A percentile compares a stretch with the other conserved stretches of the same genome.
phyloP scores from a whole-genome alignment of 1,140 invertebrate genomes.

The Brevipalpus yothersi region DNA sequence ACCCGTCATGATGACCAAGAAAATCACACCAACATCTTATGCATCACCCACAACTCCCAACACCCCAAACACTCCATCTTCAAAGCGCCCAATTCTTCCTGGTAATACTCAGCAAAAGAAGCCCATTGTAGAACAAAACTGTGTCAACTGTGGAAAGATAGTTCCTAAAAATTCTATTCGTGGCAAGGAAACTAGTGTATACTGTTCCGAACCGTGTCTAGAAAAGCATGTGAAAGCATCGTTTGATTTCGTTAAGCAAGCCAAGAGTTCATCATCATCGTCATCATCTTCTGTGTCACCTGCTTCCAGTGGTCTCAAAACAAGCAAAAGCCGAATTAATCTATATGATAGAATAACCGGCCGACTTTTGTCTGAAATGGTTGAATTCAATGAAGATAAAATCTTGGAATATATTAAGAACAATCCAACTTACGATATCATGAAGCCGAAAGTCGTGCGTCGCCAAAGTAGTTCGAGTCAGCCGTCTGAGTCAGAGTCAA shows the following conservation, averaged over 20 bases:
- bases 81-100: background rate
- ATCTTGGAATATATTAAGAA: background rate
- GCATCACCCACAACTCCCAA: background rate
- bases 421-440: conserved; percentile 18
- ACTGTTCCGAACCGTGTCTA: conserved; percentile 67
- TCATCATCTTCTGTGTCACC: background rate
- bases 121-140: conserved; percentile 3
- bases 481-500: background rate
- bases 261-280: background rate
- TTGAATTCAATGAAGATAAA: conserved; percentile 2
- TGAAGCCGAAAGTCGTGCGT: background rate
- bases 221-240: conserved; percentile 52
- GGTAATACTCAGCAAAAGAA: background rate
- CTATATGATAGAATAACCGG: background rate
- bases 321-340: conserved; percentile 11
- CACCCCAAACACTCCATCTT: background rate
- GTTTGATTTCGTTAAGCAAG: conserved; percentile 18
- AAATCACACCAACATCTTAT: background rate
- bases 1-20: background rate
- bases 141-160: background rate
- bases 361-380: background rate
- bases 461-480: background rate
- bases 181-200: conserved; percentile 31
- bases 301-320: conserved; percentile 7
- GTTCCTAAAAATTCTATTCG: background rate